Evolutionary conservation across 2,113 vertebrate species (phyloP), one percentile per base, ranked within the genome.

Genomic region (Collichthys lucidus): DNA sequence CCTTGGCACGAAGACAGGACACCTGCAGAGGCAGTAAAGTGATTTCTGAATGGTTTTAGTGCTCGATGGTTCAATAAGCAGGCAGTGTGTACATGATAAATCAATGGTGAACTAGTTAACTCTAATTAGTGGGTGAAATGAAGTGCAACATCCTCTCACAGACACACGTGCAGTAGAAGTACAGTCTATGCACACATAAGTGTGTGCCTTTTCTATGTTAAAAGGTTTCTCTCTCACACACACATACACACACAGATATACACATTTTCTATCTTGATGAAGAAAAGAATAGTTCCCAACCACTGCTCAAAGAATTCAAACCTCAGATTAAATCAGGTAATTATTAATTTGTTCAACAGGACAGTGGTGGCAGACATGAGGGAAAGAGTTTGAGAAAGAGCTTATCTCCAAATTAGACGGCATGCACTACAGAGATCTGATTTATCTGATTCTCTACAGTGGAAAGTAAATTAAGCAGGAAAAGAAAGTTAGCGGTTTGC

Each of bases 381-480:
- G 79, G 62, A 82, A 84, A 86, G 55, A 80, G 82, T 52, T 67
- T 17, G 62, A 84, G 68, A 86, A 15, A 56, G 53, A 92, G 82
- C 74, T 79, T 76, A 70, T 79, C 71, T 84, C 76, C 84, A 90
- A 89, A 87, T 94, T 88, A 89, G 84, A 92, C 1, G 55, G 83
- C 87, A 95, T 95, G 94, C 92, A 93, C 66, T 89, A 85, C 55
- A 83, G 63, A 83, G 35, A 74, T 76, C 64, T 20, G 64, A 89
- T 85, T 85, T 4, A 86, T 82, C 56, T 60, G 73, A 77, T 75
- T 72, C 76, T 83, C 87, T 87, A 85, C 57, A 81, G 73, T 77
- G 75, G 77, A 89, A 57, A 78, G 74, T 86, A 74, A 82, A 92
- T 91, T 84, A 82, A 87, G 85, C 65, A 35, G 29, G 60, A 89